These are phyloP conservation scores for Pseudorectes ferrugineus DNA, from an alignment of 2,113 vertebrate genomes.

Conservation along the genomic window DNA sequence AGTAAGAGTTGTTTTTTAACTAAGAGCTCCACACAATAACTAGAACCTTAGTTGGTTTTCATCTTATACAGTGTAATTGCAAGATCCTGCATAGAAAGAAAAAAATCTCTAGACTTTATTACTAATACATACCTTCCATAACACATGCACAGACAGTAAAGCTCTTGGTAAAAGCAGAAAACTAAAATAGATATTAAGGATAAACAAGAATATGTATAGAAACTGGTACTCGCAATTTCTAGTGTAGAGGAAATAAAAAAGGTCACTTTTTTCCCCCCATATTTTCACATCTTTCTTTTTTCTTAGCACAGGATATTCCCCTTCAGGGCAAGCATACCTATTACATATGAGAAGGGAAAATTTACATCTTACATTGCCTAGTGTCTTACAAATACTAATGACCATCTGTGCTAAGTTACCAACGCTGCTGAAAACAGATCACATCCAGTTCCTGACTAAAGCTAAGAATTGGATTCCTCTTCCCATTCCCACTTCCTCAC, in stretches of 20 bases:
- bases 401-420: background rate
- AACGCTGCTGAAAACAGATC: background rate
- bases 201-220: background rate
- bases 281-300: background rate
- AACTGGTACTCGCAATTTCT: accelerated
- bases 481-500: background rate
- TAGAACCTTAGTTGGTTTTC: background rate
- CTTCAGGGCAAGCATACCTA: background rate
- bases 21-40: background rate
- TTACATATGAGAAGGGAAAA: background rate
- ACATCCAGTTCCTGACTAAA: background rate
- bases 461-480: background rate
- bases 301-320: background rate
- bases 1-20: background rate
- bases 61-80: background rate
- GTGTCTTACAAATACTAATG: background rate
- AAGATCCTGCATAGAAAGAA: background rate
- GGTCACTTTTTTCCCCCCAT: accelerated
- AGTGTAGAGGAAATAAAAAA: background rate
- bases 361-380: background rate
- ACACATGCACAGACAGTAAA: background rate
- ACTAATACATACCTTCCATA: background rate
- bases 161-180: background rate
- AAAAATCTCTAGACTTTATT: background rate
- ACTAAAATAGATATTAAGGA: background rate